phyloP scores from a whole-genome alignment of 2,797 vertebrate genomes.

The Fistularia tabacaria region DNA sequence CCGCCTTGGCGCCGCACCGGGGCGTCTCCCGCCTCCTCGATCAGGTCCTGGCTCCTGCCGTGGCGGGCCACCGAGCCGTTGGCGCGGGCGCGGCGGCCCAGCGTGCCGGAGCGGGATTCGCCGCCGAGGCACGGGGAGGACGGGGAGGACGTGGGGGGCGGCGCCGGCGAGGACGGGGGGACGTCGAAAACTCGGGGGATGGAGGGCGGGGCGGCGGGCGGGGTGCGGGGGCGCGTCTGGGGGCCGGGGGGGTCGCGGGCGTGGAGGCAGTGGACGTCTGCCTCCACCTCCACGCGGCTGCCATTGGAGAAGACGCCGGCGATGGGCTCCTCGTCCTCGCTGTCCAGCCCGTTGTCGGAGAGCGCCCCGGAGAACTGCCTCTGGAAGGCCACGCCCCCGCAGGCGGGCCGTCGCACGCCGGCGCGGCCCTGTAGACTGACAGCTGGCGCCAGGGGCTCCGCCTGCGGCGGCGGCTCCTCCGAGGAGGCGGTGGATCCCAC shows the following conservation, averaged over 20 bases:
- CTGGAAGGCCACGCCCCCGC: slow-evolving; percentile 75
- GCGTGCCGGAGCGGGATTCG: slow-evolving; percentile 43
- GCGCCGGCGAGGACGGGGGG: slow-evolving; percentile 18
- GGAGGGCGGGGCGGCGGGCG: slow-evolving; percentile 1
- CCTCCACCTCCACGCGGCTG: slow-evolving; percentile 93
- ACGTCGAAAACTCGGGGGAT: slow-evolving; percentile 26
- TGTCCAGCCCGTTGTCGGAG: slow-evolving; percentile 94
- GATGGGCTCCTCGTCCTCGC: slow-evolving; percentile 94
- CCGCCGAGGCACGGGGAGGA: slow-evolving; percentile 67
- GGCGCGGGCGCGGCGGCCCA: slow-evolving; percentile 75
- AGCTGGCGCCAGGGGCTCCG: slow-evolving; percentile 39
- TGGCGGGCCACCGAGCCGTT: slow-evolving; percentile 92
- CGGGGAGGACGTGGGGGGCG: slow-evolving; percentile 45
- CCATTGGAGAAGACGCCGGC: slow-evolving; percentile 94
- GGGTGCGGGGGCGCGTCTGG: slow-evolving; percentile 11
- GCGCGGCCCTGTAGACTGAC: slow-evolving; percentile 28
- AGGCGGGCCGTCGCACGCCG: slow-evolving; percentile 14
- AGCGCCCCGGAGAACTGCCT: slow-evolving; percentile 90
- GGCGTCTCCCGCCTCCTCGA: slow-evolving; percentile 87
- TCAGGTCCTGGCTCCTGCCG: slow-evolving; percentile 90
- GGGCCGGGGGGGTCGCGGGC: slow-evolving; percentile 46
- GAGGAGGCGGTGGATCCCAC: slow-evolving; percentile 95
- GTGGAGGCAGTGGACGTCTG: slow-evolving; percentile 86
- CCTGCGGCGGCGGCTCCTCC: slow-evolving; percentile 78
- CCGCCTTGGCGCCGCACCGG: slow-evolving; percentile 86